phyloP scores from a whole-genome alignment of 2,797 vertebrate species.

The Thaleichthys pacificus region DNA sequence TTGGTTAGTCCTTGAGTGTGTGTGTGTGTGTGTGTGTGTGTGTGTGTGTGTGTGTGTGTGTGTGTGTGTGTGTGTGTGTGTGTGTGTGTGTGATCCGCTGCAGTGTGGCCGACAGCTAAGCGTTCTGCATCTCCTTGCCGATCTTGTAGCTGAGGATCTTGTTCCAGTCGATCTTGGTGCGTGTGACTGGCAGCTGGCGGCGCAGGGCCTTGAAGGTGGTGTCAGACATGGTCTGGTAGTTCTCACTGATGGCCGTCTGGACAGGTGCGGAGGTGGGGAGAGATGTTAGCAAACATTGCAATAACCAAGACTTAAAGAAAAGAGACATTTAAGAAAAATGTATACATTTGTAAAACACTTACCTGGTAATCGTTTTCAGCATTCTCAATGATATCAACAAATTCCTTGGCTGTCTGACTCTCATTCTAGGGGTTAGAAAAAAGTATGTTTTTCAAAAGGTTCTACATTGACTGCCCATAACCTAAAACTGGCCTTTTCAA shows the following conservation, averaged over 20 bases:
- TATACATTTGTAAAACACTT: conserved; percentile 29
- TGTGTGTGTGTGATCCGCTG: conserved; percentile 46
- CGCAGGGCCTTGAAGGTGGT: conserved; percentile 99
- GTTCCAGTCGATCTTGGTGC: conserved; percentile 99
- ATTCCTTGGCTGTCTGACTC: conserved; percentile 91
- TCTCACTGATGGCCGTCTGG: conserved; percentile 97
- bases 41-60: conserved; percentile 32
- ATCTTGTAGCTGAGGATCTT: conserved; percentile 99
- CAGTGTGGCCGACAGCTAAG: conserved; percentile 68
- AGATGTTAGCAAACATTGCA: neutral
- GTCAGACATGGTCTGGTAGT: conserved; percentile 99
- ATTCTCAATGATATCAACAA: conserved; percentile 94
- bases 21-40: conserved; percentile 32
- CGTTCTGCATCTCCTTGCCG: conserved; percentile 99
- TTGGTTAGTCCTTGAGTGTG: conserved; percentile 69
- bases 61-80: conserved; percentile 30
- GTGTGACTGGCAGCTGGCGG: conserved; percentile 95
- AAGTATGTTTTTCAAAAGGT: neutral
- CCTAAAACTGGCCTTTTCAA: neutral
- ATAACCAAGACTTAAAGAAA: neutral
- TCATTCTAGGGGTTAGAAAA: conserved; percentile 80
- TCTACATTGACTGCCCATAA: neutral
- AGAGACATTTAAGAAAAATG: neutral
- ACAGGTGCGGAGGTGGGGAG: no score
- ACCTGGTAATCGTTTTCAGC: conserved; percentile 99